These are phyloP conservation scores for Yponomeuta cagnagella DNA, from an alignment of 2,888 invertebrate genomes.

Conservation along the genomic window DNA sequence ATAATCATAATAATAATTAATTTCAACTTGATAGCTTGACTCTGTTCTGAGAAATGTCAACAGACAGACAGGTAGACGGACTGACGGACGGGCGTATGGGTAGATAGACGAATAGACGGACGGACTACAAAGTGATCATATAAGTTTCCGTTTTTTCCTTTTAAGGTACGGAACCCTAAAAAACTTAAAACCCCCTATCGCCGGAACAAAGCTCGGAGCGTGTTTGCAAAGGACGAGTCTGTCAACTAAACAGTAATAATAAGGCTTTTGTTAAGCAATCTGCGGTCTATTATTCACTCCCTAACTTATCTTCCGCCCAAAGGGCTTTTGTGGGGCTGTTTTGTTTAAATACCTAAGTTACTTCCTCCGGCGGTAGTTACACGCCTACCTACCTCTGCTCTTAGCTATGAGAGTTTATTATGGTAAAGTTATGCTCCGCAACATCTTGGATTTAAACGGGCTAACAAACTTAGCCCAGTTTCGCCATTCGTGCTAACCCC, in stretches of 20 bases:
- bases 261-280: constrained; percentile 45
- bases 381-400: not conserved
- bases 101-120: too few species aligned
- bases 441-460: too few species aligned
- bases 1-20: too few species aligned
- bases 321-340: constrained; percentile 29
- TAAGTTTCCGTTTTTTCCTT: too few species aligned
- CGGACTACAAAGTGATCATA: too few species aligned
- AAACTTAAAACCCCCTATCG: not conserved
- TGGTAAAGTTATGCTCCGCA: too few species aligned
- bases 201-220: not conserved
- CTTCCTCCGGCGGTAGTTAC: not conserved
- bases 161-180: not conserved
- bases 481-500: not conserved
- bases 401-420: not conserved
- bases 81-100: too few species aligned
- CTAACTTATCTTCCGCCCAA: constrained; percentile 33
- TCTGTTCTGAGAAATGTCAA: too few species aligned
- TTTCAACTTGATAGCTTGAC: too few species aligned
- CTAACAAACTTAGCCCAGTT: not conserved
- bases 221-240: constrained; percentile 10
- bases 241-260: constrained; percentile 27
- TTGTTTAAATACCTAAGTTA: constrained; percentile 32
- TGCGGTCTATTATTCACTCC: constrained; percentile 39
- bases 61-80: too few species aligned